Evolutionary conservation across 2,888 invertebrate genomes (phyloP).

Genomic region (Pachycephus smyrnensis): DNA sequence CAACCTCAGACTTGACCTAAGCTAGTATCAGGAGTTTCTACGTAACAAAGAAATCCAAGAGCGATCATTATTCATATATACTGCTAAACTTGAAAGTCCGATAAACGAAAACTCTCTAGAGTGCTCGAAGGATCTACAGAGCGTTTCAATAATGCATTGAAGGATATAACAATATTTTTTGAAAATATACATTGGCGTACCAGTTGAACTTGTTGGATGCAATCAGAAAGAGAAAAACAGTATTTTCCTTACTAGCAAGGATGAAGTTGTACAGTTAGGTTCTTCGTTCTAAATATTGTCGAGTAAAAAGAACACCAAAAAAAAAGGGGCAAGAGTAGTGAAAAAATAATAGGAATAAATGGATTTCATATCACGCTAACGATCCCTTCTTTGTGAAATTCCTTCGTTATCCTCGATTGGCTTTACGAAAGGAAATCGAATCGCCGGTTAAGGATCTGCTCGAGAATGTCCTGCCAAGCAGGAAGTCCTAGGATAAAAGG

Average conservation of each 20-base stretch:
- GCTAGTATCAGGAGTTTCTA: not conserved
- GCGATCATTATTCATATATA: not conserved
- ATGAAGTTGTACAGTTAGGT: not conserved
- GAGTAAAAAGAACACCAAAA: not conserved
- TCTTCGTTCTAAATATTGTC: not conserved
- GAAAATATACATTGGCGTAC: not conserved
- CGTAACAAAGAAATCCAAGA: not conserved
- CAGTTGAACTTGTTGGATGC: not conserved
- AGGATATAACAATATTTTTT: not conserved
- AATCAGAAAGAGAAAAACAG: not conserved
- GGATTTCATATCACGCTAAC: not conserved
- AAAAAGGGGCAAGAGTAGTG: not conserved
- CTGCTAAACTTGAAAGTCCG: not conserved
- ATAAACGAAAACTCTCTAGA: not conserved
- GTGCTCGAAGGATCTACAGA: not conserved
- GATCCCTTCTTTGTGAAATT: not conserved
- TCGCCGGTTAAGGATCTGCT: not conserved
- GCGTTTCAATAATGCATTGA: not conserved
- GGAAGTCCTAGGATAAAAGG: not conserved
- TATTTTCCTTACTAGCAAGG: not conserved
- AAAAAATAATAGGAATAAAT: not conserved
- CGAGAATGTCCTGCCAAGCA: not conserved
- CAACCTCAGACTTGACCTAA: not conserved
- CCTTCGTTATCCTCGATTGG: not conserved
- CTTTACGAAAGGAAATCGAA: not conserved